Conservation (phyloP, 2,888 invertebrate genomes). For the Malthinus seriepunctatus region DNA sequence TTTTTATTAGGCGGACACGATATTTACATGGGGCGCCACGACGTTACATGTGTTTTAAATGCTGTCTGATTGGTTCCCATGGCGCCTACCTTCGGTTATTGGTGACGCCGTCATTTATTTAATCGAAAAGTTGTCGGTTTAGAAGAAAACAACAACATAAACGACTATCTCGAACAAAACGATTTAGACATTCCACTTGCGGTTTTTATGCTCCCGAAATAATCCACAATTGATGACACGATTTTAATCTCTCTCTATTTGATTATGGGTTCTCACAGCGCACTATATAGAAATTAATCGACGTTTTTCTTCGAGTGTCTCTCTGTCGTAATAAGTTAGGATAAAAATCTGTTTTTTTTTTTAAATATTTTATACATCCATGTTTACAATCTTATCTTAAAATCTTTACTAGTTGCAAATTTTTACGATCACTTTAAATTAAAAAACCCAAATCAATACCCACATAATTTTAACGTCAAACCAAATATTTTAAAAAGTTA, state of each 20-base stretch:
- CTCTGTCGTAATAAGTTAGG: conserved; percentile 28
- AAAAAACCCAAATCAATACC: neutral
- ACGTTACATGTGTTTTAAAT: conserved; percentile 15
- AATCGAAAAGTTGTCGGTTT: conserved; percentile 13
- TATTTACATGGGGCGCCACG: conserved; percentile 26
- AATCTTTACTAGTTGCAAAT: conserved; percentile 22
- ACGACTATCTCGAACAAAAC: neutral
- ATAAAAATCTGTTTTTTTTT: conserved; percentile 26
- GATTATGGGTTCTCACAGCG: conserved; percentile 15
- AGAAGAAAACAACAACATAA: conserved; percentile 6
- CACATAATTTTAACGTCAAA: no score
- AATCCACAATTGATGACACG: conserved; percentile 22
- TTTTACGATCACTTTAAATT: conserved; percentile 12
- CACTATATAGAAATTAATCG: conserved; percentile 22
- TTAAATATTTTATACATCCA: conserved; percentile 15
- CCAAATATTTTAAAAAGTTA: no score
- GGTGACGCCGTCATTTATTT: conserved; percentile 23
- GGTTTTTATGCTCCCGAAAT: conserved; percentile 23
- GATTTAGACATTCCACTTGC: conserved; percentile 25
- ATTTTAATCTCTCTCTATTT: conserved; percentile 8
- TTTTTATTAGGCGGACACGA: conserved; percentile 17
- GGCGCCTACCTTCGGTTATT: conserved; percentile 25
- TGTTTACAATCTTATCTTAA: conserved; percentile 13
- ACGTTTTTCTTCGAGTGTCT: conserved; percentile 18
- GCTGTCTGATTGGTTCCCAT: conserved; percentile 21